Percentiles rank a stretch among this genome's conserved stretches.
Evolutionary conservation across 2,797 vertebrate genomes (phyloP).

Genomic region (Erethizon dorsatum): DNA sequence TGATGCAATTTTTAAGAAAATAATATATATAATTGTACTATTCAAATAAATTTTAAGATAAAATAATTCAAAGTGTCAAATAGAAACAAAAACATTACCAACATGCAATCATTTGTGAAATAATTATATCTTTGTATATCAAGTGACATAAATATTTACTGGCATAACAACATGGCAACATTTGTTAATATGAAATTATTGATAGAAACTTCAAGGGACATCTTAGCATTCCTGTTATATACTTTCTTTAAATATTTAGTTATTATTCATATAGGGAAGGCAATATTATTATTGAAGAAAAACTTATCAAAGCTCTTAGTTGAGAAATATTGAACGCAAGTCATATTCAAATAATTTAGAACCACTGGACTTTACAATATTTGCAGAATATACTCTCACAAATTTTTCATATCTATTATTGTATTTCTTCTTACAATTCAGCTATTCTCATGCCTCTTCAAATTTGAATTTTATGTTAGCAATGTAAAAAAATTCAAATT

Average conservation of each 20-base stretch:
- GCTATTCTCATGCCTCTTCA: neutral
- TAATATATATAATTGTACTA: neutral
- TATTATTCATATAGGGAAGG: no score
- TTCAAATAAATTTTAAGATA: neutral
- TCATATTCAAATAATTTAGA: neutral
- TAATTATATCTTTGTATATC: neutral
- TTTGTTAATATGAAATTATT: conserved; percentile 11
- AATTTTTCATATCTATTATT: neutral
- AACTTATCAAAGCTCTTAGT: neutral
- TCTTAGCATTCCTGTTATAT: neutral
- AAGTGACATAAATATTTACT: neutral
- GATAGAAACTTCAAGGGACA: neutral
- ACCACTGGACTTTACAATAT: neutral
- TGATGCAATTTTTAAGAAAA: neutral
- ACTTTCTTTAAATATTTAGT: no score
- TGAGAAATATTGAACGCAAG: conserved; percentile 25
- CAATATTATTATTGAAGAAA: neutral
- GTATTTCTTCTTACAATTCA: neutral
- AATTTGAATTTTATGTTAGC: neutral
- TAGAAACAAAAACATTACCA: neutral
- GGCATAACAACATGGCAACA: neutral
- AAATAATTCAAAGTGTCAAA: neutral
- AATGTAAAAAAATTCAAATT: neutral
- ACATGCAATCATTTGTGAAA: neutral
- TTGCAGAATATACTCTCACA: neutral